Conservation (phyloP, 2,113 vertebrate species). For the Nothoprocta perdicaria region DNA sequence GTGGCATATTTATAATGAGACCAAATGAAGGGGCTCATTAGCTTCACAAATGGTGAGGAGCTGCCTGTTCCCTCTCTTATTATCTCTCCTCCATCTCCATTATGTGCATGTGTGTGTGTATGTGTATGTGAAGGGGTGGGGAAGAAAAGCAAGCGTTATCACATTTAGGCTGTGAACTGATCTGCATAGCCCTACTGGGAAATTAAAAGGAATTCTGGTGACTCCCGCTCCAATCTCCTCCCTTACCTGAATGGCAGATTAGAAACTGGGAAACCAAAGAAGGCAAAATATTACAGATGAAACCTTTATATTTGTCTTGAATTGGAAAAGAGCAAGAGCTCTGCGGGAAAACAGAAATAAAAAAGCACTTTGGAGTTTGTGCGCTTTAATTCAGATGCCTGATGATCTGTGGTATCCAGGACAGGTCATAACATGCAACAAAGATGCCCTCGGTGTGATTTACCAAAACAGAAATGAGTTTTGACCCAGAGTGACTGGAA, state of each 20-base stretch:
- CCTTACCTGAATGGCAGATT: neutral
- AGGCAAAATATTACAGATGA: neutral
- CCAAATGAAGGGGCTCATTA: slow-evolving; percentile 70
- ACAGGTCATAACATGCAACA: slow-evolving; percentile 37
- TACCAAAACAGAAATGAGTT: slow-evolving; percentile 64
- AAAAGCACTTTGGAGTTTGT: neutral
- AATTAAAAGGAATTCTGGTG: slow-evolving; percentile 44
- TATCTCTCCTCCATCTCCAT: slow-evolving; percentile 54
- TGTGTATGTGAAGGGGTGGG: neutral
- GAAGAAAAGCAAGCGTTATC: neutral
- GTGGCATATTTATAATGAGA: slow-evolving; percentile 71
- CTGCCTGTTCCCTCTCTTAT: slow-evolving; percentile 58
- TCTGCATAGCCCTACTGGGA: slow-evolving; percentile 68
- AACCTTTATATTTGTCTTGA: neutral
- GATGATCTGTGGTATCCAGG: slow-evolving; percentile 5
- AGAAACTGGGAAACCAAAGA: neutral
- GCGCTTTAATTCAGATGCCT: slow-evolving; percentile 42
- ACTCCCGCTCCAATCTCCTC: neutral
- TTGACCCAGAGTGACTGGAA: slow-evolving; percentile 44
- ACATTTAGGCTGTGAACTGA: slow-evolving; percentile 49
- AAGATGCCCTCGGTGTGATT: slow-evolving; percentile 34
- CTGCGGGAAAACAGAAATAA: neutral
- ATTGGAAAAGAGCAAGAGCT: neutral
- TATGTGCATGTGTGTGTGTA: neutral
- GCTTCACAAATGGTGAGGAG: slow-evolving; percentile 67